Evolutionary conservation across 2,888 invertebrate species (phyloP), one percentile per base, ranked within the genome.

Genomic region (Tetranychus piercei): DNA sequence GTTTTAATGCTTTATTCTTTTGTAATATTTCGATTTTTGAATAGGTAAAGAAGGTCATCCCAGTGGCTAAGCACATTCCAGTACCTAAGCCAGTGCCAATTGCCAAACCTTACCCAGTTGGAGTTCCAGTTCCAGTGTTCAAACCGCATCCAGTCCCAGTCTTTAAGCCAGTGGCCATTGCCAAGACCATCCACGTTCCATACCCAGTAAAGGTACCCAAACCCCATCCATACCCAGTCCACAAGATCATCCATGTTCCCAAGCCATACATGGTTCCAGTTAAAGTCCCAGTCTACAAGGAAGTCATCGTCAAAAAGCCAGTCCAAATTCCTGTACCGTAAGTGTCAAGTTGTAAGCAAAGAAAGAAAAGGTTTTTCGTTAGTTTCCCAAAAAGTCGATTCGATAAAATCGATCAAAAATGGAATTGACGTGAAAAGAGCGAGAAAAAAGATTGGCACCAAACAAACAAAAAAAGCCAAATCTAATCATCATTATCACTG

Each of bases 261-360:
- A 78, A 77, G 73, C 79, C 79, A 64, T 78, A 78, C 74, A 76
- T 77, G 44, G 78, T 78, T 18, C 79, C 79, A n/a, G 74, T 76
- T 22, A 79, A 79, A 72, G 79, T 79, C 45, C 79, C 79, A 18
- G 76, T 79, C 72, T 79, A 79, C 76, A 79, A 79, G 75, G 77
- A 79, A 64, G 75, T 79, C 43, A 77, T 78, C 71, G 78, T 79
- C 15, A 79, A 79, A 76, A 79, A 79, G 75, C 78, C 79, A 71
- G 76, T 79, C n/a, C 77, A 79, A 72, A 78, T 79, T 1, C 79
- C 79, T 34, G 79, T 79, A 6, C 79, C 79, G 79, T 79, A 76
- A 79, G 79, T 79, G 72, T 43, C 71, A 22, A 11, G 9, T 18
- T 23, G 8, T 18, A 18, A 18, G 20, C 67, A 67, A 22, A 55